Percentiles rank a stretch among this genome's conserved stretches.
These are phyloP conservation scores for Marisa cornuarietis DNA, from an alignment of 1,140 invertebrate genomes.

Conservation along the genomic window DNA sequence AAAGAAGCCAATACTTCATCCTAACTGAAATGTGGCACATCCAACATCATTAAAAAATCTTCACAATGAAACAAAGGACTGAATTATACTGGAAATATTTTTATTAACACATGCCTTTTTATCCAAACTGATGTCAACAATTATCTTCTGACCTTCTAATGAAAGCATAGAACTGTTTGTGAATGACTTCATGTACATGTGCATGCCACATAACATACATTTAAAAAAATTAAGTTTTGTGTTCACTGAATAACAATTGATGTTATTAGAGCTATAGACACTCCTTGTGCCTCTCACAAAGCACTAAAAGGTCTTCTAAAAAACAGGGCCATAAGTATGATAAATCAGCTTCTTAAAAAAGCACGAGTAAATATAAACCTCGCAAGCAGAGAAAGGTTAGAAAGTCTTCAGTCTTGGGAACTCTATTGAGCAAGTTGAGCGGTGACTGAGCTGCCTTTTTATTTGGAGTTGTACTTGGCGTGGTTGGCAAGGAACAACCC, in stretches of 20 bases:
- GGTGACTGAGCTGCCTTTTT: constrained; percentile 65
- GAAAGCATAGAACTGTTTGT: neutral
- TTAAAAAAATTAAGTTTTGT: too few relatives aligned
- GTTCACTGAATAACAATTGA: too few relatives aligned
- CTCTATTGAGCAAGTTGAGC: constrained; percentile 45
- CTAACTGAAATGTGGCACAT: too few relatives aligned
- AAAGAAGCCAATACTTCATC: too few relatives aligned
- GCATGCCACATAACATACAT: neutral
- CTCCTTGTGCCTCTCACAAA: neutral
- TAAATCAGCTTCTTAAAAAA: neutral
- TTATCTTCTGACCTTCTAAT: too few relatives aligned
- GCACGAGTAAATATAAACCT: constrained; percentile 67
- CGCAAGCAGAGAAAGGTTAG: constrained; percentile 88
- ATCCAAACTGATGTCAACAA: neutral
- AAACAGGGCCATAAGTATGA: neutral
- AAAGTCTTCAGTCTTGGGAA: constrained; percentile 89
- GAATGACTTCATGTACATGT: neutral
- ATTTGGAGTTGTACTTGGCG: constrained; percentile 69
- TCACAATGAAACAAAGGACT: too few relatives aligned
- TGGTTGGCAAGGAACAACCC: constrained; percentile 73
- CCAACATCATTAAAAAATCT: too few relatives aligned
- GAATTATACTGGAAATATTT: too few relatives aligned
- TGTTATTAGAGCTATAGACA: too few relatives aligned
- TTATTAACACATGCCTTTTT: neutral
- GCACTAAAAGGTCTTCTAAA: neutral